Base-by-base conservation (phyloP, 2,113 vertebrate genomes). In the Trochalopteron elliotii region DNA sequence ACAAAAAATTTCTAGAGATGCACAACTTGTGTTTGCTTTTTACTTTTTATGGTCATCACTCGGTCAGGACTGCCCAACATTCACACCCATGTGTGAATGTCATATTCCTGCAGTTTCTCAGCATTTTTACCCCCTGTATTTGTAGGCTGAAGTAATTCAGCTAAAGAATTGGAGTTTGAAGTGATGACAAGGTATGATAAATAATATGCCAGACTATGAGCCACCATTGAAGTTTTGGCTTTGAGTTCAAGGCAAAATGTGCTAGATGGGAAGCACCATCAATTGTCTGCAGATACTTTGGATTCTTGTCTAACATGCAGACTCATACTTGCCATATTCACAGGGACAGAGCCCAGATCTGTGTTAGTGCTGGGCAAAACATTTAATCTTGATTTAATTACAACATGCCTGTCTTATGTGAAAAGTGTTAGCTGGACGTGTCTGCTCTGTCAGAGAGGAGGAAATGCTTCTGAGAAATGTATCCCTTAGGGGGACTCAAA, bases 251-350 rank as follows among this genome's bases (percentile, higher is more conserved):
- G 28, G 81, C 52, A 87, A 80, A 83, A 70, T 5, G 24, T 87
- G 70, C 80, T 92, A 75, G 79, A 78, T 81, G 52, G 47, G 88
- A 92, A 84, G 56, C 37, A 10, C 31, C 53, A 13, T 87, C 83
- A 82, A 74, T 95, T 95, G 53, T 87, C 50, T 81, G 39, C 90
- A 95, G 69, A 81, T 91, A 87, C 75, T 92, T 65, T 77, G 30
- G 24, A 69, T 87, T 94, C 20, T 7, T 19, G 17, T 91, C 65
- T 93, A 82, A 60, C 82, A 52, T 53, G 75, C 40, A 75, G 57
- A 25, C 35, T 83, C 76, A 49, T 67, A 44, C n/a, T 94, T 94
- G 71, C 76, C 56, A 22, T 88, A 64, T 65, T 64, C 75, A 74
- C 21, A 45, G 71, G 65, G 56, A 55, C 39, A 76, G 82, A 71